Conservation (phyloP, 92 coral and sea anemone genomes). For the Pocillopora meandrina region DNA sequence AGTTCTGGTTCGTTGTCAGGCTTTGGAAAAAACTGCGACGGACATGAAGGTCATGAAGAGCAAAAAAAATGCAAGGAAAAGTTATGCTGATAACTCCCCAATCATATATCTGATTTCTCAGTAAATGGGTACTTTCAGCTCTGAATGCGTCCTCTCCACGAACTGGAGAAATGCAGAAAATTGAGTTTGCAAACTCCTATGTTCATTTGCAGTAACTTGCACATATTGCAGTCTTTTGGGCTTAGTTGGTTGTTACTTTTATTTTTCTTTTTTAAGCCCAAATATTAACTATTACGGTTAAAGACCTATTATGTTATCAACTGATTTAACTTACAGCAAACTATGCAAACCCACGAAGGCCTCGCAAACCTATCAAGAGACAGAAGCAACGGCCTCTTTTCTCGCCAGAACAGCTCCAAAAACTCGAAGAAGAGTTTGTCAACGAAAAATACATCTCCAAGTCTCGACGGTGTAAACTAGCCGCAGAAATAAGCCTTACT, state of each 20-base stretch:
- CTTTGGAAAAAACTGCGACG: neutral
- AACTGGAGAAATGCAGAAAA: too few relatives aligned
- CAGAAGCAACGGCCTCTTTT: constrained; percentile 90
- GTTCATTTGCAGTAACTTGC: too few relatives aligned
- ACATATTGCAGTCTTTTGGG: too few relatives aligned
- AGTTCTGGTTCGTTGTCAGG: neutral
- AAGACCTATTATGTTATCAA: neutral
- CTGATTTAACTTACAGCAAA: constrained; percentile 55
- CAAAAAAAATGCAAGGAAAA: neutral
- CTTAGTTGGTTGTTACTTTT: too few relatives aligned
- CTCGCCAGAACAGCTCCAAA: constrained; percentile 79
- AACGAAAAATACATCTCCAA: constrained; percentile 89
- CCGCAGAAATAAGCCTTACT: constrained; percentile 74
- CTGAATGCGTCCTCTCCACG: too few relatives aligned
- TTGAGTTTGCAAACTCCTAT: too few relatives aligned
- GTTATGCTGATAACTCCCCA: neutral
- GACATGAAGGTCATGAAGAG: neutral
- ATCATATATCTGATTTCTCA: too few relatives aligned
- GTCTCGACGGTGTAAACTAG: constrained; percentile 80
- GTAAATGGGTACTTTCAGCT: too few relatives aligned
- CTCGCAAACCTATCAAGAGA: constrained; percentile 77
- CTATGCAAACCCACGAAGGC: constrained; percentile 72
- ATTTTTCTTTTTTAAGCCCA: too few relatives aligned
- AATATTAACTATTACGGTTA: neutral
- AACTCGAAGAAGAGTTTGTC: constrained; percentile 82